Percentiles rank a stretch among this genome's conserved stretches.
Conservation (phyloP, 2,888 invertebrate genomes). For the Liopterus haemorrhoidalis region DNA sequence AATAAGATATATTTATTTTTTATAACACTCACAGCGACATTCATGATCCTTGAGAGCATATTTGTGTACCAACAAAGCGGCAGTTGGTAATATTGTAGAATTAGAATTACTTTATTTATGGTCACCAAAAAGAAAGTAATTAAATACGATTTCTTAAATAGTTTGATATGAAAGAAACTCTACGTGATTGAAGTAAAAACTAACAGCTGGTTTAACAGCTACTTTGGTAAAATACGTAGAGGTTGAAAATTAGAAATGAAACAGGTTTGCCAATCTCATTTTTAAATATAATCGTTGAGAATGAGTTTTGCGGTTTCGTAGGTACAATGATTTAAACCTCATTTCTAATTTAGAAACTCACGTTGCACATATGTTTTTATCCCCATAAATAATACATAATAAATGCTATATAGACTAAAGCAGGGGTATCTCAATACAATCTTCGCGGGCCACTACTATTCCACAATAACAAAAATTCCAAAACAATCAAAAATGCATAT, state of each 20-base stretch:
- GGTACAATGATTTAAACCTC: constrained; percentile 1
- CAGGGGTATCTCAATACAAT: no score
- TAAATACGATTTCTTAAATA: no score
- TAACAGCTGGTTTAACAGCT: constrained; percentile 20
- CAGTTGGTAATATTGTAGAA: not conserved
- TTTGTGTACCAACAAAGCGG: constrained; percentile 17
- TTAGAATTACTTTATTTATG: not conserved
- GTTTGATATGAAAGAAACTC: no score
- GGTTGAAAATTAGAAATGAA: constrained; percentile 17
- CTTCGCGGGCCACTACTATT: constrained; percentile 1
- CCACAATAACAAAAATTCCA: not conserved
- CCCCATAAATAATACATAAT: constrained; percentile 20
- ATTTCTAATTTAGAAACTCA: constrained; percentile 16
- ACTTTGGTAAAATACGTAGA: constrained; percentile 18
- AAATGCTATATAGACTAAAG: constrained; percentile 21
- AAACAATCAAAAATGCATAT: not conserved
- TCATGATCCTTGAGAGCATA: constrained; percentile 22
- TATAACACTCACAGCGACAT: constrained; percentile 22
- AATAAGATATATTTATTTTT: constrained; percentile 22
- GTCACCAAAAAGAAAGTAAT: no score
- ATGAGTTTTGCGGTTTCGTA: no score
- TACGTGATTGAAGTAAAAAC: constrained; percentile 9
- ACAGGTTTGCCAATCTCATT: no score
- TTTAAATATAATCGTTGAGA: no score
- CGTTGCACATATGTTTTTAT: constrained; percentile 9